Percentiles rank a stretch among this genome's conserved stretches.
phyloP scores from a whole-genome alignment of 2,113 vertebrate species.

The Aspidoscelis tigris region DNA sequence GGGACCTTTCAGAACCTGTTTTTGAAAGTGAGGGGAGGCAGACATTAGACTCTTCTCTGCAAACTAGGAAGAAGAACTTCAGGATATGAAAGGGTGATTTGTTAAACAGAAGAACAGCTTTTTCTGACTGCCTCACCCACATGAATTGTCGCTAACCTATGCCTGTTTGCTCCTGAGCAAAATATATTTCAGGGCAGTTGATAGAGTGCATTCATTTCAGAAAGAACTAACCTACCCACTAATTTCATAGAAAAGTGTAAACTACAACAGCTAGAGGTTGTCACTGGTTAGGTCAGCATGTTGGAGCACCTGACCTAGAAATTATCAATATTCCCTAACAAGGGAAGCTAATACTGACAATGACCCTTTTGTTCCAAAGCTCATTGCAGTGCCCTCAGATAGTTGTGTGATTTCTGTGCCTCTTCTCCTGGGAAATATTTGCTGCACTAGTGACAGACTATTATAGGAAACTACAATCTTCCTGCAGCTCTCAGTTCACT shows the following conservation, averaged over 20 bases:
- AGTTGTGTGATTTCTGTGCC: neutral
- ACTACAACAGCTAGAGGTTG: neutral
- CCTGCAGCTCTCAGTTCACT: neutral
- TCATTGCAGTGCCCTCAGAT: neutral
- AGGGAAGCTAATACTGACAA: neutral
- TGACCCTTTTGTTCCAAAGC: neutral
- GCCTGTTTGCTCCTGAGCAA: too few species aligned
- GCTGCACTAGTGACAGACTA: neutral
- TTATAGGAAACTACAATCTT: neutral
- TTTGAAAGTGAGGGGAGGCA: too few species aligned
- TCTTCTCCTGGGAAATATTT: neutral
- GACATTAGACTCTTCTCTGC: too few species aligned
- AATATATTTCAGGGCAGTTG: neutral
- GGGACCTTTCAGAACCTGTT: too few species aligned
- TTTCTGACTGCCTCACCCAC: too few species aligned
- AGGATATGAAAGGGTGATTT: too few species aligned
- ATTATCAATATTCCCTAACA: neutral
- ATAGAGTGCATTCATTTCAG: neutral
- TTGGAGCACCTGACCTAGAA: neutral
- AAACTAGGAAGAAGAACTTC: too few species aligned
- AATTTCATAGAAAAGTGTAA: neutral
- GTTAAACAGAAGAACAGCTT: too few species aligned
- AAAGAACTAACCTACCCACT: neutral
- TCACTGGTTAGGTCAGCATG: neutral
- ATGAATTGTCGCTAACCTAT: too few species aligned